Percentiles rank a stretch among this genome's conserved stretches.
Evolutionary conservation across 2,113 vertebrate species (phyloP).

Genomic region (Loxodonta africana): DNA sequence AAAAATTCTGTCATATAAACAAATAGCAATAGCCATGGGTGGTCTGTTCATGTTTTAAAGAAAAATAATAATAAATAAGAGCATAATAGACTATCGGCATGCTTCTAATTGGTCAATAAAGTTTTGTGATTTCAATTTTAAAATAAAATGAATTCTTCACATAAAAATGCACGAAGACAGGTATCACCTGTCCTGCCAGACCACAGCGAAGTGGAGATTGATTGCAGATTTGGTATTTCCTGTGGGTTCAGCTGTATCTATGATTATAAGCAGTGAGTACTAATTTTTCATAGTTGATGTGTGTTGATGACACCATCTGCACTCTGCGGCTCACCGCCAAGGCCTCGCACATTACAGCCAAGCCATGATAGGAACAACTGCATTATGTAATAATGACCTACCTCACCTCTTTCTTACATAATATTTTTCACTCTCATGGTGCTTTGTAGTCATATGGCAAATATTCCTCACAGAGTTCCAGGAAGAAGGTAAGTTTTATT

Average conservation of each 20-base stretch:
- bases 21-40: not conserved
- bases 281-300: constrained; percentile 57
- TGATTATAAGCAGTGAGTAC: not conserved
- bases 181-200: constrained; percentile 72
- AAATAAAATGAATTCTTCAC: constrained; percentile 55
- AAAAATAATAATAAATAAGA: not conserved
- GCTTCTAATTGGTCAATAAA: constrained; percentile 7
- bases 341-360: not conserved
- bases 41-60: not conserved
- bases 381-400: constrained; percentile 12
- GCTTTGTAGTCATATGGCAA: not conserved
- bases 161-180: constrained; percentile 64
- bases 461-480: not conserved
- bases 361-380: not conserved
- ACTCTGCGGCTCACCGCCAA: not conserved
- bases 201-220: constrained; percentile 49
- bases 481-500: not conserved
- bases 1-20: constrained; percentile 44
- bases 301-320: constrained; percentile 33
- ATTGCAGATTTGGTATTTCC: constrained; percentile 56
- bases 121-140: not conserved
- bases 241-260: constrained; percentile 58
- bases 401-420: constrained; percentile 2
- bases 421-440: not conserved
- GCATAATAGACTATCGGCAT: not conserved